Base-by-base conservation (phyloP, 2,888 invertebrate genomes). In the Aphrophora alni region DNA sequence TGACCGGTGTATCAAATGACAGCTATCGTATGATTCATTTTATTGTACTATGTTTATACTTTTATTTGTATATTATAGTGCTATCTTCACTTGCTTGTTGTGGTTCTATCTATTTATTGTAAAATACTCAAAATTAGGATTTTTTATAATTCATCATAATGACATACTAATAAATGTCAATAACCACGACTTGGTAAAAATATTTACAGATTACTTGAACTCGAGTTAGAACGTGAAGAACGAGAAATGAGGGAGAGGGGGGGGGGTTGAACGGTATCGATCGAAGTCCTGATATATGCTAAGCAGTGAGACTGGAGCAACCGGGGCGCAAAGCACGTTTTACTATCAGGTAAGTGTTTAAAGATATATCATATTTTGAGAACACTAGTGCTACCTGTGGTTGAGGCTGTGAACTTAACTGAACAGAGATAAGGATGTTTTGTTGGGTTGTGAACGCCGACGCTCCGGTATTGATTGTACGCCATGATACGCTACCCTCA, bases 401-500 rank as follows among this genome's bases (percentile, higher is more conserved):
- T 44, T 12, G 44, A 44, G 1, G 44, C 44, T 44, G 14, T 44
- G 44, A 44, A 44, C 44, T 44, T n/a, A n/a, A n/a, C n/a, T n/a
- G n/a, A n/a, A n/a, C n/a, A n/a, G 44, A 44, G 44, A 44, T 44
- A 44, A 44, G 44, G 44, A 44, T 12, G 44, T 44, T 44, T 44
- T 44, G 44, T 44, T 14, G 44, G 44, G 44, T 44, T 44, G 44
- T 14, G 44, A 44, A 44, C 44, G 44, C 44, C 78, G 38, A 78
- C 27, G n/a, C 77, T 21, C 0, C 38, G 71, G 10, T 78, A 78
- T 78, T 73, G 78, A 78, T 78, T 75, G 71, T 38, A 25, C 44
- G 71, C 80, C 77, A 27, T 69, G 77, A 77, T 68, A 77, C 69
- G 69, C 75, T 26, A 78, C 80, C 75, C 80, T 80, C 75, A 75